Evolutionary conservation across 2,797 vertebrate species (phyloP), one percentile per base, ranked within the genome.

Genomic region (Uromys caudimaculatus): DNA sequence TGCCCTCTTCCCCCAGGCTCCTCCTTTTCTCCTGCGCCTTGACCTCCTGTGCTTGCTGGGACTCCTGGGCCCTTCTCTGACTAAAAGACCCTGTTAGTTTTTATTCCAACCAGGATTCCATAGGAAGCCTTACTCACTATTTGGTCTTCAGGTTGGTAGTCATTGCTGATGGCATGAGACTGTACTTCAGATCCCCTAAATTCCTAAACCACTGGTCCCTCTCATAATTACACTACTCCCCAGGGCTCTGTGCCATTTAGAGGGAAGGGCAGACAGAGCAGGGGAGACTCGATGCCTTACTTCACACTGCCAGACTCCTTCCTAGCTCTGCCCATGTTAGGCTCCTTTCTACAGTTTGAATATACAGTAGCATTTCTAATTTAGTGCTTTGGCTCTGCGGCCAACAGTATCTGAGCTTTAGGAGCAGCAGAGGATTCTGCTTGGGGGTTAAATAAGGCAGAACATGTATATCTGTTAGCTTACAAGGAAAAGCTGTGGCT

Each of bases 261-360:
- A 16, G 41, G 54, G 4, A 52, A 32, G 12, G 12, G 32, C 27
- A 32, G 6, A 29, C 27, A 32, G 6, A 29, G 4, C 23, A 14
- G 24, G 2, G 3, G 12, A 54, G 7, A 11, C 23, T 16, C 1
- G 10, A 2, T 6, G 32, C 6, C 13, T 3, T 24, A 4, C 24
- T 8, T 54, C 1, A 12, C 0, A 8, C 35, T 11, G 11, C 3
- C 3, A 3, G 0, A 32, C 29, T 88, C 3, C 14, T 44, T 41
- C 44, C 14, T 24, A 35, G 21, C 6, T 16, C 81, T 73, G 38
- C 29, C 60, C 62, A 2, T n/a, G 71, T 29, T 38, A 44, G 89
- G 19, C 7, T 29, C 76, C 35, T 90, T 52, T 23, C 13, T 69
- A 17, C 27, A 10, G 83, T 75, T 75, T 60, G 83, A 76, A 6